Evolutionary conservation across 2,888 invertebrate genomes (phyloP).

Genomic region (Caenorhabditis wallacei): DNA sequence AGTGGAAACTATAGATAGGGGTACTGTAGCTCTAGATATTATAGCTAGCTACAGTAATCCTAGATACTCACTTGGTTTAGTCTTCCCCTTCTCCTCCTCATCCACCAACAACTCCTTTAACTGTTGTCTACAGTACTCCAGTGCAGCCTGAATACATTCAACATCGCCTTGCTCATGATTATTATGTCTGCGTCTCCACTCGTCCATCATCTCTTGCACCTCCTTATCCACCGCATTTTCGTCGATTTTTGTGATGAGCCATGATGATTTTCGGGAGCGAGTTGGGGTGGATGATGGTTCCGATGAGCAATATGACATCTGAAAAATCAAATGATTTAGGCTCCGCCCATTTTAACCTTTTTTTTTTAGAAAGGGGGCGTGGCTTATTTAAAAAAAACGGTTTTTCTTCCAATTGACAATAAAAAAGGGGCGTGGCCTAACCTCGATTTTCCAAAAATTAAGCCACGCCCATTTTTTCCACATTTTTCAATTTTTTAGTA

Average conservation of each 20-base stretch:
- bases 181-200: constrained; percentile 28
- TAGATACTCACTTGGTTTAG: background rate
- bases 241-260: constrained; percentile 60
- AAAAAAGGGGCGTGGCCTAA: too few species aligned
- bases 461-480: too few species aligned
- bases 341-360: too few species aligned
- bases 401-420: too few species aligned
- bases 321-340: background rate
- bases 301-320: constrained; percentile 59
- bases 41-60: too few species aligned
- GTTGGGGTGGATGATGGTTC: background rate
- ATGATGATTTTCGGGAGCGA: constrained; percentile 51
- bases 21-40: too few species aligned
- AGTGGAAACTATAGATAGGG: too few species aligned
- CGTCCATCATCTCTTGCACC: constrained; percentile 53
- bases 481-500: too few species aligned
- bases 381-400: too few species aligned
- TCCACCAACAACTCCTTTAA: constrained; percentile 63
- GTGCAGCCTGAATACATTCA: constrained; percentile 33
- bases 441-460: too few species aligned
- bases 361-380: too few species aligned
- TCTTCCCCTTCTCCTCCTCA: constrained; percentile 12
- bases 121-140: constrained; percentile 63
- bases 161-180: background rate
- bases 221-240: constrained; percentile 60